Percentiles rank a stretch among this genome's conserved stretches.
phyloP scores from a whole-genome alignment of 2,888 invertebrate genomes.

The Drosophila algonquin region DNA sequence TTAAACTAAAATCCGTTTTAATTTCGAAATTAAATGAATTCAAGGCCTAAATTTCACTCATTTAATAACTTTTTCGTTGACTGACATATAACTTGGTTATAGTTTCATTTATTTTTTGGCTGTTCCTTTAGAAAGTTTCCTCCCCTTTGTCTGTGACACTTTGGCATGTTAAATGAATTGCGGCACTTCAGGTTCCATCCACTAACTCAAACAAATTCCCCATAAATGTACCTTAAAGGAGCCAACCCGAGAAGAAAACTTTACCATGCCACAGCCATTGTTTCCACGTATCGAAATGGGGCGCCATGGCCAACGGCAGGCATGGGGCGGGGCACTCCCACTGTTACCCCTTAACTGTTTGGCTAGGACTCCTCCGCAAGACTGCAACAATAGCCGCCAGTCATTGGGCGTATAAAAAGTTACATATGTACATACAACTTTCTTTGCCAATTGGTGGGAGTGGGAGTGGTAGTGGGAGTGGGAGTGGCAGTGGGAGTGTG shows the following conservation, averaged over 20 bases:
- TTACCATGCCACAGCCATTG: constrained; percentile 24
- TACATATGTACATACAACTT: constrained; percentile 41
- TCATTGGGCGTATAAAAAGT: constrained; percentile 64
- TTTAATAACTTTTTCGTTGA: not conserved
- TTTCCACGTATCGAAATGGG: constrained; percentile 14
- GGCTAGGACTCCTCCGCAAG: constrained; percentile 10
- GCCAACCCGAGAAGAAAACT: not conserved
- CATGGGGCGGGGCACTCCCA: not conserved
- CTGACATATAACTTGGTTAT: not conserved
- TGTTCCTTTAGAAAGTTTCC: not conserved
- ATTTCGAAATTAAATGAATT: not conserved
- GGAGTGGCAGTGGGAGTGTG: constrained; percentile 11
- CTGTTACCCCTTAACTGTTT: constrained; percentile 17
- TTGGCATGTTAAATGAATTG: not conserved
- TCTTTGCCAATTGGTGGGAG: constrained; percentile 44
- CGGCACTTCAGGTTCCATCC: not conserved
- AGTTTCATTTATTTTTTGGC: too few species aligned
- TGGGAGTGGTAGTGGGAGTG: constrained; percentile 7
- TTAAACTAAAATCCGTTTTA: not conserved
- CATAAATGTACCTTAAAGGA: constrained; percentile 16
- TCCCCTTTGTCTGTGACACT: not conserved
- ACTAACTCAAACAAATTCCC: constrained; percentile 18
- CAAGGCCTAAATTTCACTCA: not conserved
- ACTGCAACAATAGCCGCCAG: constrained; percentile 62
- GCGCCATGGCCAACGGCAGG: not conserved